These are phyloP conservation scores for Caenorhabditis sp. DNA, from an alignment of 2,888 invertebrate species.

Conservation along the genomic window DNA sequence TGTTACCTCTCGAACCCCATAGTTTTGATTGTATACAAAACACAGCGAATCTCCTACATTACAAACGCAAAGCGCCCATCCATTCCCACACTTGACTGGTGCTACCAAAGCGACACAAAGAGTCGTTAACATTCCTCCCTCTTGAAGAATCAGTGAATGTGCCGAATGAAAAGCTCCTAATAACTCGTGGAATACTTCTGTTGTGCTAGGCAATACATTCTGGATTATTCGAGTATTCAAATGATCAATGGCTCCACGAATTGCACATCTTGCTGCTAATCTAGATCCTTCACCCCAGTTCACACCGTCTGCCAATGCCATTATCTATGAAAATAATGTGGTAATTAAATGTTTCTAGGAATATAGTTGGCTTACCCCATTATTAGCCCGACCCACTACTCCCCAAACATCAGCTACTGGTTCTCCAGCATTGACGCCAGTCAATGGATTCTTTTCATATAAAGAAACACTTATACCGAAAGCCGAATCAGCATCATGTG, in stretches of 20 bases:
- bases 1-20: slow-evolving; percentile 81
- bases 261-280: slow-evolving; percentile 76
- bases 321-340: slow-evolving; percentile 72
- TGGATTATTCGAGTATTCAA: slow-evolving; percentile 75
- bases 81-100: slow-evolving; percentile 61
- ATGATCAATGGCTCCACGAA: slow-evolving; percentile 85
- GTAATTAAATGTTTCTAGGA: not conserved
- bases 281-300: slow-evolving; percentile 88
- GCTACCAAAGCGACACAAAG: slow-evolving; percentile 83
- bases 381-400: slow-evolving; percentile 78
- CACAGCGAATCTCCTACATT: slow-evolving; percentile 89
- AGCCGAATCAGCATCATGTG: slow-evolving; percentile 77
- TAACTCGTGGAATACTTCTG: slow-evolving; percentile 82
- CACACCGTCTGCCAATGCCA: slow-evolving; percentile 87
- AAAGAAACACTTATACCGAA: slow-evolving; percentile 82
- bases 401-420: slow-evolving; percentile 89
- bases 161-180: slow-evolving; percentile 84
- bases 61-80: slow-evolving; percentile 81
- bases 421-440: slow-evolving; percentile 77
- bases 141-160: slow-evolving; percentile 83
- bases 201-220: slow-evolving; percentile 50
- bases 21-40: slow-evolving; percentile 82
- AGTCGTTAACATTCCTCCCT: slow-evolving; percentile 84
- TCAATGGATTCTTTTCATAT: slow-evolving; percentile 84
- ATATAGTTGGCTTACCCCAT: slow-evolving; percentile 73